These are phyloP conservation scores for Porphyrio hochstetteri DNA, from an alignment of 2,113 vertebrate species.

Conservation along the genomic window DNA sequence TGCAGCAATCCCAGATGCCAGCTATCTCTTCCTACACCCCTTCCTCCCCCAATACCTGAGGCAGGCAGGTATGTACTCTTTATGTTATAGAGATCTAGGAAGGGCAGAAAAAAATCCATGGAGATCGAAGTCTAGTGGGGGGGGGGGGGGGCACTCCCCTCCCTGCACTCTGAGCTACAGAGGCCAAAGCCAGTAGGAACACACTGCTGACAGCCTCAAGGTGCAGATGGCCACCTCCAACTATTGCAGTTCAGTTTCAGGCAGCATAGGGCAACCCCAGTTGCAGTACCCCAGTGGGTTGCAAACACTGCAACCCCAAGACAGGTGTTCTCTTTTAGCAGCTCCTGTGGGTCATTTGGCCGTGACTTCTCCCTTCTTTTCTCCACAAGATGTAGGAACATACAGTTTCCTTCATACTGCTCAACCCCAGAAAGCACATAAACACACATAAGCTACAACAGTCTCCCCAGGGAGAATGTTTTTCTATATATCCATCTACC, in stretches of 20 bases:
- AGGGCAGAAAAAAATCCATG: not conserved
- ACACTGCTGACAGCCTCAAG: not conserved
- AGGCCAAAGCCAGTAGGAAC: not conserved
- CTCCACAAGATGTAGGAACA: not conserved
- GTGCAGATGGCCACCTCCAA: not conserved
- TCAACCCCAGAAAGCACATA: not conserved
- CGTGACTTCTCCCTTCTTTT: not conserved
- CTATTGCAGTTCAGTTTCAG: not conserved
- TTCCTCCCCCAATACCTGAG: not conserved
- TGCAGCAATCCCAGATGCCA: not conserved
- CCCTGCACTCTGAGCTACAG: not conserved
- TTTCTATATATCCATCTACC: not conserved
- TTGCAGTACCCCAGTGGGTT: not conserved
- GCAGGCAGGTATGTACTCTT: accelerated
- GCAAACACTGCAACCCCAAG: not conserved
- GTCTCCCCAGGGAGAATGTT: not conserved
- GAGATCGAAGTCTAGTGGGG: not conserved
- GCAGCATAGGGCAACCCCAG: not conserved
- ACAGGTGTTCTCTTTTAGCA: not conserved
- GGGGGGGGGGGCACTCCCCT: no score
- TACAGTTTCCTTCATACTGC: not conserved
- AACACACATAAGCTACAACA: not conserved
- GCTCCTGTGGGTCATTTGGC: not conserved
- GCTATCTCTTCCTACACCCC: not conserved
- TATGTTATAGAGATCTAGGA: not conserved